These are phyloP conservation scores for Diplodus puntazzo DNA, from an alignment of 2,797 vertebrate genomes.

Conservation along the genomic window DNA sequence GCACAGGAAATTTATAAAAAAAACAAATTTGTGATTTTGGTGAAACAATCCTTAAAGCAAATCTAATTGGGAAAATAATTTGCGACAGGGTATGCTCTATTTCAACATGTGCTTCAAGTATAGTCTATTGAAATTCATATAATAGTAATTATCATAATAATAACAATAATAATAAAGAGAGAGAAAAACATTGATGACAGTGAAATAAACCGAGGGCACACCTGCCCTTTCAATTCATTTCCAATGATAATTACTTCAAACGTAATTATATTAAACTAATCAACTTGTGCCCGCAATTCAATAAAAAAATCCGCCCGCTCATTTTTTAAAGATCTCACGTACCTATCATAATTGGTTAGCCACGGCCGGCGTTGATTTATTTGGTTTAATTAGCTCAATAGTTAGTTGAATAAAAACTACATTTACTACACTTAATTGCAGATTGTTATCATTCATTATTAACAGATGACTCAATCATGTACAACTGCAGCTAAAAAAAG, in stretches of 20 bases:
- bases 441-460: constrained; percentile 29
- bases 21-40: background rate
- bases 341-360: constrained; percentile 38
- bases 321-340: constrained; percentile 30
- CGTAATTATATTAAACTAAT: constrained; percentile 19
- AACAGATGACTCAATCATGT: constrained; percentile 13
- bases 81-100: background rate
- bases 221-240: background rate
- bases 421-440: constrained; percentile 23
- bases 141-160: background rate
- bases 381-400: constrained; percentile 33
- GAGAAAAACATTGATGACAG: background rate
- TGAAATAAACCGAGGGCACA: background rate
- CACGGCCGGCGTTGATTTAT: constrained; percentile 22
- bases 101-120: background rate
- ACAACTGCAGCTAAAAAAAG: background rate
- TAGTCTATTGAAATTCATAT: background rate
- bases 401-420: constrained; percentile 24
- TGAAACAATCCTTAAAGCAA: background rate
- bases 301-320: background rate
- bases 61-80: background rate
- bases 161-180: background rate
- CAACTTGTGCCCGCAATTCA: constrained; percentile 21
- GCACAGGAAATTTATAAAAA: background rate
- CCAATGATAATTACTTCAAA: background rate